Conservation (phyloP, 2,797 vertebrate genomes). For the Typhlichthys subterraneus region DNA sequence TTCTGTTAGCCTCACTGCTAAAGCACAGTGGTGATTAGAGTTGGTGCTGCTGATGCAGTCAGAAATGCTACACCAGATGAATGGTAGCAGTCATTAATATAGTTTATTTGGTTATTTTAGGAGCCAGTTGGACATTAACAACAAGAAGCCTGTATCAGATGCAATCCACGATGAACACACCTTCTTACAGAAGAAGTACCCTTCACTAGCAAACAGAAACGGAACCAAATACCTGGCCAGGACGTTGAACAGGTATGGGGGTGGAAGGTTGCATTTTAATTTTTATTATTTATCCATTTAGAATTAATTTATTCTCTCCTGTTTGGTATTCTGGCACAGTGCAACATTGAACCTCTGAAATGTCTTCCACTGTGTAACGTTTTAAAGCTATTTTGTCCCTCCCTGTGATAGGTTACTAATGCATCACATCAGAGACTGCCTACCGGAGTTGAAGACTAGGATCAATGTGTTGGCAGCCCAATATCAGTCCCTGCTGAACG, state of each 20-base stretch:
- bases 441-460: constrained; percentile 95
- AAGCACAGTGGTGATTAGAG: too few species aligned
- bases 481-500: constrained; percentile 93
- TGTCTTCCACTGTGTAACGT: too few species aligned
- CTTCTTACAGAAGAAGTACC: constrained; percentile 97
- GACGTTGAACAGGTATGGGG: constrained; percentile 90
- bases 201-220: constrained; percentile 94
- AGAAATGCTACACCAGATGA: too few species aligned
- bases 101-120: constrained; percentile 60
- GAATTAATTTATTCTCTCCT: too few species aligned
- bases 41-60: too few species aligned
- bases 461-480: constrained; percentile 96
- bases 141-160: constrained; percentile 90
- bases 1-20: background rate
- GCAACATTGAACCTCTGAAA: background rate
- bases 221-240: constrained; percentile 95
- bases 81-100: too few species aligned
- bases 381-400: background rate
- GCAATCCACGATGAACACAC: constrained; percentile 92
- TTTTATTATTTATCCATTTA: too few species aligned
- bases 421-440: constrained; percentile 98
- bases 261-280: too few species aligned
- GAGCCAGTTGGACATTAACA: constrained; percentile 98
- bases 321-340: background rate
- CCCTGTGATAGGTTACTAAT: constrained; percentile 84